Conservation (phyloP, 2,888 invertebrate species). For the Shargacucullia verbasci region DNA sequence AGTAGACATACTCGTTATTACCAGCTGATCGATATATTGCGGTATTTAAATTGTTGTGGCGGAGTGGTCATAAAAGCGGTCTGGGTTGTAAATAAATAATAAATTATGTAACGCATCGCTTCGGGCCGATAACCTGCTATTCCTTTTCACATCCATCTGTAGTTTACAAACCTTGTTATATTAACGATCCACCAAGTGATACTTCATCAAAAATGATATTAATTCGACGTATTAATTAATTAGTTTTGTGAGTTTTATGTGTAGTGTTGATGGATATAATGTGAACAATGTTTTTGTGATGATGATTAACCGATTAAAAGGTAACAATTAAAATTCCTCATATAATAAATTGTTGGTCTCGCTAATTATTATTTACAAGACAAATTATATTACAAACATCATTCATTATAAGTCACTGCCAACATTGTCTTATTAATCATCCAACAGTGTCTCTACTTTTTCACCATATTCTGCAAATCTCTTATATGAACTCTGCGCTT, state of each 20-base stretch:
- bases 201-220: constrained; percentile 55
- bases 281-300: constrained; percentile 21
- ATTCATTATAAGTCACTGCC: constrained; percentile 24
- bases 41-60: constrained; percentile 59
- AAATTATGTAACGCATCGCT: constrained; percentile 62
- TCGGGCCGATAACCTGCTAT: constrained; percentile 61
- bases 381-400: constrained; percentile 12
- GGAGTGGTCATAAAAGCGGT: constrained; percentile 61
- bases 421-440: constrained; percentile 23
- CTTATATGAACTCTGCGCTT: constrained; percentile 10
- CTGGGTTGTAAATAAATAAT: constrained; percentile 71
- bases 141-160: constrained; percentile 56
- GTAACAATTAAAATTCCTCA: constrained; percentile 33
- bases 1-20: constrained; percentile 61
- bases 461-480: constrained; percentile 19
- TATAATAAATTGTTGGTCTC: constrained; percentile 7
- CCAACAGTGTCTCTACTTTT: constrained; percentile 11
- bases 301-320: constrained; percentile 22
- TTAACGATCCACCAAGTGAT: constrained; percentile 58
- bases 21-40: constrained; percentile 63
- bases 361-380: constrained; percentile 10
- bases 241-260: constrained; percentile 39
- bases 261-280: constrained; percentile 36
- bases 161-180: constrained; percentile 60
- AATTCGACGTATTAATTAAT: constrained; percentile 50